Percentiles rank a stretch among this genome's conserved stretches.
Evolutionary conservation across 2,888 invertebrate species (phyloP).

Genomic region (Synanthedon formicaeformis): DNA sequence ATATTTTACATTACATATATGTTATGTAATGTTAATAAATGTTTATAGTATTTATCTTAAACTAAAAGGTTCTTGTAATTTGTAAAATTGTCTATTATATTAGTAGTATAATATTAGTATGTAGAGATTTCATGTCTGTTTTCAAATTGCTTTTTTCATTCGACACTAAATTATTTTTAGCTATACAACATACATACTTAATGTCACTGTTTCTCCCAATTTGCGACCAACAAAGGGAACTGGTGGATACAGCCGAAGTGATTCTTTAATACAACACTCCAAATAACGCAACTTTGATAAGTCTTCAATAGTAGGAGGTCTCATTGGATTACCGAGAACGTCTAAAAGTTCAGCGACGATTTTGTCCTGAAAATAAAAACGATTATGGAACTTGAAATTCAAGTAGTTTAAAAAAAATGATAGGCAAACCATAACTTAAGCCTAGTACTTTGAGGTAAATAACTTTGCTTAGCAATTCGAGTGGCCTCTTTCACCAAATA

Average conservation of each 20-base stretch:
- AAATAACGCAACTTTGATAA: constrained; percentile 59
- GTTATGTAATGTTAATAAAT: too few species aligned
- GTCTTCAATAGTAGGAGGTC: constrained; percentile 51
- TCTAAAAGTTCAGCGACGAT: constrained; percentile 55
- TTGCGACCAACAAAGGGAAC: constrained; percentile 68
- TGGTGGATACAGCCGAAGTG: constrained; percentile 69
- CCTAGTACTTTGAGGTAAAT: too few species aligned
- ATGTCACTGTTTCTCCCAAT: constrained; percentile 56
- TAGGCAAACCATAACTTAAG: background rate
- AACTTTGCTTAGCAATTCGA: too few species aligned
- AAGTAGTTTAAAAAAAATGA: too few species aligned
- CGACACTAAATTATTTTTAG: background rate
- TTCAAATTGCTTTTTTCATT: background rate
- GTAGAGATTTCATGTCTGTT: background rate
- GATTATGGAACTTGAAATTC: too few species aligned
- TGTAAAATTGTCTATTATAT: too few species aligned
- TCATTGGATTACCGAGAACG: constrained; percentile 47
- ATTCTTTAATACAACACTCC: constrained; percentile 73
- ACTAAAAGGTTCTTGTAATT: too few species aligned
- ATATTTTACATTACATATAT: too few species aligned
- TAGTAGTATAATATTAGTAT: background rate
- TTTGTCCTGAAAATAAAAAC: constrained; percentile 17
- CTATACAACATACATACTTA: constrained; percentile 35
- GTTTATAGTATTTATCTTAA: too few species aligned
- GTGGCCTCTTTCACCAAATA: too few species aligned